phyloP scores from a whole-genome alignment of 2,888 invertebrate genomes.

The Sarcophaga subvicina region DNA sequence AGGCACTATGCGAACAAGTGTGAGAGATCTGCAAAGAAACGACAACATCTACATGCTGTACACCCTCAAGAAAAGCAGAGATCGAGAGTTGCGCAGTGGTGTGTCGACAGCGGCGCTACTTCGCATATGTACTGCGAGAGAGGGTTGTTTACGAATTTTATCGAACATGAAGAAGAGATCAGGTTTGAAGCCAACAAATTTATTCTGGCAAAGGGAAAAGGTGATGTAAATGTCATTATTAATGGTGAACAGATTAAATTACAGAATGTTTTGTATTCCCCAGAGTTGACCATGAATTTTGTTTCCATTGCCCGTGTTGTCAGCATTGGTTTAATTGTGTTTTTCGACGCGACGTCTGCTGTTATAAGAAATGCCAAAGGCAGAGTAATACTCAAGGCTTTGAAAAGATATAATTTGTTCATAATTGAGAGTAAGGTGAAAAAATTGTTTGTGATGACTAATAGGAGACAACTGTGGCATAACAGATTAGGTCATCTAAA shows the following conservation, averaged over 20 bases:
- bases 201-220: no score
- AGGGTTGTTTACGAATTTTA: no score
- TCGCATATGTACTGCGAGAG: no score
- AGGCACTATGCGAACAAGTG: conserved; percentile 11
- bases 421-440: conserved; percentile 11
- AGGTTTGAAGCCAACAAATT: conserved; percentile 58
- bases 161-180: conserved; percentile 49
- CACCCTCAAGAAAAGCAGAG: conserved; percentile 21
- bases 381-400: conserved; percentile 43
- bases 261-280: no score
- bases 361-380: no score
- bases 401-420: conserved; percentile 35
- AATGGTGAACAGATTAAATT: no score
- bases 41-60: conserved; percentile 19
- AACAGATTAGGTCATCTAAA: conserved; percentile 51
- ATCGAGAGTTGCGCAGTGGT: conserved; percentile 34
- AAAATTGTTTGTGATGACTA: conserved; percentile 3
- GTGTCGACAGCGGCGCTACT: neutral
- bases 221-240: conserved; percentile 46
- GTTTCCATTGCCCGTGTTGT: no score
- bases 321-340: no score
- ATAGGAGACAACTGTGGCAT: conserved; percentile 40
- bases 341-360: no score
- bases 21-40: neutral
- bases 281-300: no score